These are phyloP conservation scores for Ardeotis arabs DNA, from an alignment of 2,113 vertebrate genomes.

Conservation along the genomic window DNA sequence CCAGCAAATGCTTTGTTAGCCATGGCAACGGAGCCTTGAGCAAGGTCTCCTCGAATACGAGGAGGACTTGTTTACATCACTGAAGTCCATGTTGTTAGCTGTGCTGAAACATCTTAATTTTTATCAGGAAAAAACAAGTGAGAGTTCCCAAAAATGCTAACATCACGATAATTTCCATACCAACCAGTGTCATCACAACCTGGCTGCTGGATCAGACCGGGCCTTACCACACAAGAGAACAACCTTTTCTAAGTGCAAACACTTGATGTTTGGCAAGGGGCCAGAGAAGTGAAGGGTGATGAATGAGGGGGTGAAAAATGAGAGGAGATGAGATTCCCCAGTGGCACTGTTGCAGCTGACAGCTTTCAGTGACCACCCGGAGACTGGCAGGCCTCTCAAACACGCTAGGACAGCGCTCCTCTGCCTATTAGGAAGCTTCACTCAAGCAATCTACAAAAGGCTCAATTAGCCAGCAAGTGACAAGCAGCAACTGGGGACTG, in stretches of 20 bases:
- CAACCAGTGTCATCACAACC: background rate
- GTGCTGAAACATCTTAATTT: background rate
- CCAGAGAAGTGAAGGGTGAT: background rate
- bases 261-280: background rate
- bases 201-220: background rate
- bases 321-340: background rate
- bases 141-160: background rate
- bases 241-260: background rate
- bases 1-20: background rate
- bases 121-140: background rate
- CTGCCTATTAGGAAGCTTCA: background rate
- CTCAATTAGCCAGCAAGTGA: background rate
- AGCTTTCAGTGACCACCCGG: background rate
- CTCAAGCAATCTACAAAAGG: background rate
- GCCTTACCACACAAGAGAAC: background rate
- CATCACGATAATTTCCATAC: background rate
- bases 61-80: background rate
- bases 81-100: rapidly evolving
- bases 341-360: background rate
- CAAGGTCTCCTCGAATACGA: background rate
- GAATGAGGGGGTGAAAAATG: background rate
- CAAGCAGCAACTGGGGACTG: background rate
- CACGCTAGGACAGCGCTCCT: background rate
- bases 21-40: background rate
- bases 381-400: background rate